Percentiles rank a stretch among this genome's conserved stretches.
phyloP scores from a whole-genome alignment of 2,888 invertebrate species.

The Sericinus montela region DNA sequence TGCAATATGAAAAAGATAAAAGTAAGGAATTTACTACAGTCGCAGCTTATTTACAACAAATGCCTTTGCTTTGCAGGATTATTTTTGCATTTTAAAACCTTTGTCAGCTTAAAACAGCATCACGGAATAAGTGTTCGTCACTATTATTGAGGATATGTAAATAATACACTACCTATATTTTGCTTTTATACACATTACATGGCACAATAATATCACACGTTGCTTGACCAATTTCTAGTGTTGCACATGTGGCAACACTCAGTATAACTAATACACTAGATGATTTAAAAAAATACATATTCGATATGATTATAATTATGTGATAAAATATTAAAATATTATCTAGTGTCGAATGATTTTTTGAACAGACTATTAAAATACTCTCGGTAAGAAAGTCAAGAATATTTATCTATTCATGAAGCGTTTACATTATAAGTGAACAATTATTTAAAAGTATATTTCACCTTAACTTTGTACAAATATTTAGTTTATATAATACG shows the following conservation, averaged over 20 bases:
- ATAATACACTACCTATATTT: not conserved
- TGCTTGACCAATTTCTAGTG: slow-evolving; percentile 1
- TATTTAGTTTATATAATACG: not conserved
- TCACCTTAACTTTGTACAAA: slow-evolving; percentile 8
- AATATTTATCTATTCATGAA: no score
- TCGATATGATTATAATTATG: no score
- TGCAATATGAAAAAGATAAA: no score
- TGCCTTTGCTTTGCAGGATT: slow-evolving; percentile 4
- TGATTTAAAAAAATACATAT: no score
- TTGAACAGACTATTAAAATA: no score
- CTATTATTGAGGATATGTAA: not conserved
- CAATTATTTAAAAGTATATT: no score
- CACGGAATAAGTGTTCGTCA: not conserved
- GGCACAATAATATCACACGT: slow-evolving; percentile 9
- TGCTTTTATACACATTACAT: slow-evolving; percentile 3
- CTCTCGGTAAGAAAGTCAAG: no score
- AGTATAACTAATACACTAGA: not conserved
- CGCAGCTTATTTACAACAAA: no score
- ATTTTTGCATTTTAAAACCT: not conserved
- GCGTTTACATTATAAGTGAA: no score
- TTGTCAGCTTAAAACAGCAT: not conserved
- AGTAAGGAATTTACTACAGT: no score
- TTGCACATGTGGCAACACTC: slow-evolving; percentile 1
- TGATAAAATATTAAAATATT: no score
- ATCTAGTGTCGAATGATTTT: no score